These are phyloP conservation scores for Chelonia mydas DNA, from an alignment of 2,797 vertebrate species.

Conservation along the genomic window DNA sequence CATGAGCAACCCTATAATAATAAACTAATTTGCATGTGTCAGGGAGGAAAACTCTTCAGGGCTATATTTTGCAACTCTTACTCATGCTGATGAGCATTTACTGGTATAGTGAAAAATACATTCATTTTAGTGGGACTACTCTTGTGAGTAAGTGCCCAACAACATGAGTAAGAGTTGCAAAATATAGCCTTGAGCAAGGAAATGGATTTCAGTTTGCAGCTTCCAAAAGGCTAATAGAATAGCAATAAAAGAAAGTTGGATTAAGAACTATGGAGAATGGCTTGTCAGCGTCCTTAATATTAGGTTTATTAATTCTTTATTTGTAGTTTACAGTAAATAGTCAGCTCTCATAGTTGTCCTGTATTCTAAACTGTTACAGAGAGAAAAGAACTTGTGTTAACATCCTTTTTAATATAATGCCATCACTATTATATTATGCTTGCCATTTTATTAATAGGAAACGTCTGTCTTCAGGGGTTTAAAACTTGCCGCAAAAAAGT, in stretches of 20 bases:
- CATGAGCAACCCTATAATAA: not conserved
- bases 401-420: not conserved
- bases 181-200: not conserved
- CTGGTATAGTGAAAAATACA: not conserved
- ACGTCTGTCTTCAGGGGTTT: not conserved
- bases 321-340: not conserved
- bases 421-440: not conserved
- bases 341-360: not conserved
- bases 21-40: not conserved
- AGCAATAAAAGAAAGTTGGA: not conserved
- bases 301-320: not conserved
- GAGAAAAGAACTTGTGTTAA: not conserved
- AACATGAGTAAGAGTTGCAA: not conserved
- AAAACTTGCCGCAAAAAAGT: not conserved
- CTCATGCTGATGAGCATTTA: not conserved
- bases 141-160: not conserved
- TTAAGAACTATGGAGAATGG: not conserved
- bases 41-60: not conserved
- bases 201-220: not conserved
- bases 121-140: not conserved
- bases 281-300: not conserved
- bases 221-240: not conserved
- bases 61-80: not conserved
- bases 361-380: not conserved
- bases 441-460: not conserved